phyloP scores from a whole-genome alignment of 2,113 vertebrate species.

The Tretioscincus oriximinensis region DNA sequence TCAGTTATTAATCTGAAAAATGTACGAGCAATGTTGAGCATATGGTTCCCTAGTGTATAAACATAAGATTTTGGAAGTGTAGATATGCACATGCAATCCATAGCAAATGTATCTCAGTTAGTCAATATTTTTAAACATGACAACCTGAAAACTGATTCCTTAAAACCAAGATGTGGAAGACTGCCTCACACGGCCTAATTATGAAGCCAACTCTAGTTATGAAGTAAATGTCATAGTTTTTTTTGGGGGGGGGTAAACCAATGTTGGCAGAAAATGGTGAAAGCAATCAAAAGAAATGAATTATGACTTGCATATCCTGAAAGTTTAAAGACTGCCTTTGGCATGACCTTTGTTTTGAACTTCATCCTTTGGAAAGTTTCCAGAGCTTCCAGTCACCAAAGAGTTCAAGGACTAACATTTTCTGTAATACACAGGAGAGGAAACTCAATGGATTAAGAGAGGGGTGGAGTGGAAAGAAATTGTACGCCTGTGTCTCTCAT shows the following conservation, averaged over 20 bases:
- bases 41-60: no score
- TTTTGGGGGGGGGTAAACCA: constrained; percentile 1
- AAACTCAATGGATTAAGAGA: not conserved
- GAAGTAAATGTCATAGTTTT: not conserved
- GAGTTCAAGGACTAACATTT: constrained; percentile 15
- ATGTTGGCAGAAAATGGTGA: not conserved
- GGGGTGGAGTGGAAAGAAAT: not conserved
- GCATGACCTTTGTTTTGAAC: not conserved
- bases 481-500: constrained; percentile 3
- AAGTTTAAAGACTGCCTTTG: constrained; percentile 1
- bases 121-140: not conserved
- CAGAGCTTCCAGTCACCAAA: not conserved
- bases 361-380: fast-evolving
- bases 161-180: not conserved
- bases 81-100: not conserved
- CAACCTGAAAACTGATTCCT: no score
- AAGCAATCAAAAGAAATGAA: constrained; percentile 27
- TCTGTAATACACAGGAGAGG: not conserved
- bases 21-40: no score
- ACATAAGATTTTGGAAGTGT: no score
- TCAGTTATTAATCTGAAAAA: no score
- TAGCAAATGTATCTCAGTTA: not conserved
- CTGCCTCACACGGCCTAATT: not conserved
- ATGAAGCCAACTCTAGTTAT: not conserved
- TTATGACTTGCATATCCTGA: not conserved